These are phyloP conservation scores for Crambe crambe DNA, from an alignment of 37 sponge, comb jelly and placozoan genomes.

Conservation along the genomic window DNA sequence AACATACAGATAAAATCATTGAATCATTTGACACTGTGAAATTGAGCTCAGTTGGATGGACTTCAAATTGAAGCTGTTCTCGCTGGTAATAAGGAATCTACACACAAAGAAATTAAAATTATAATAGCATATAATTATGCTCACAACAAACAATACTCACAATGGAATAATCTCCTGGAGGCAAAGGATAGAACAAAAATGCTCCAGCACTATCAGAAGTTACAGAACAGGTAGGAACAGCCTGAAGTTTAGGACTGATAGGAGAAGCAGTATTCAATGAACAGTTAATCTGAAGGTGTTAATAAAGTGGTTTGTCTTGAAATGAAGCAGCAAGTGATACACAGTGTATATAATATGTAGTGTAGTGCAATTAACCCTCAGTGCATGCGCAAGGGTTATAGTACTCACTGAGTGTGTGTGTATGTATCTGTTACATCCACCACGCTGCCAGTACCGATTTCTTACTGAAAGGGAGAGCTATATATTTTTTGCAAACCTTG, in stretches of 20 bases:
- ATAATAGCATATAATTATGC: background rate
- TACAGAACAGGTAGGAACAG: constrained; percentile 29
- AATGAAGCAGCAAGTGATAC: too few relatives aligned
- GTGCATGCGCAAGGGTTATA: too few relatives aligned
- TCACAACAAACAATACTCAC: constrained; percentile 29
- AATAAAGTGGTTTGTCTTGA: too few relatives aligned
- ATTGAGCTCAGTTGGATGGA: constrained; percentile 61
- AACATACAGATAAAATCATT: constrained; percentile 49
- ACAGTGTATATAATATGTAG: too few relatives aligned
- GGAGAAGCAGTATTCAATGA: background rate
- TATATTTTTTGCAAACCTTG: too few relatives aligned
- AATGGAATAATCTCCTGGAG: constrained; percentile 70
- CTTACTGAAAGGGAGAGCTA: too few relatives aligned
- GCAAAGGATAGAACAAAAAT: constrained; percentile 65
- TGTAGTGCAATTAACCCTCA: too few relatives aligned
- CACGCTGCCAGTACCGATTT: too few relatives aligned
- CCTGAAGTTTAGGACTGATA: background rate
- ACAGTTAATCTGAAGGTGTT: background rate
- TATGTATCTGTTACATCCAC: too few relatives aligned
- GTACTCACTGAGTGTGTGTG: too few relatives aligned
- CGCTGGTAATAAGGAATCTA: constrained; percentile 74
- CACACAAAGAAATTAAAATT: background rate
- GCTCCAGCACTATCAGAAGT: constrained; percentile 50
- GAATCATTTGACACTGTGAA: constrained; percentile 67
- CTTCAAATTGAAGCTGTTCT: constrained; percentile 73